These are phyloP conservation scores for Neosilurus mollespiculum DNA, from an alignment of 2,797 vertebrate species.

Conservation along the genomic window DNA sequence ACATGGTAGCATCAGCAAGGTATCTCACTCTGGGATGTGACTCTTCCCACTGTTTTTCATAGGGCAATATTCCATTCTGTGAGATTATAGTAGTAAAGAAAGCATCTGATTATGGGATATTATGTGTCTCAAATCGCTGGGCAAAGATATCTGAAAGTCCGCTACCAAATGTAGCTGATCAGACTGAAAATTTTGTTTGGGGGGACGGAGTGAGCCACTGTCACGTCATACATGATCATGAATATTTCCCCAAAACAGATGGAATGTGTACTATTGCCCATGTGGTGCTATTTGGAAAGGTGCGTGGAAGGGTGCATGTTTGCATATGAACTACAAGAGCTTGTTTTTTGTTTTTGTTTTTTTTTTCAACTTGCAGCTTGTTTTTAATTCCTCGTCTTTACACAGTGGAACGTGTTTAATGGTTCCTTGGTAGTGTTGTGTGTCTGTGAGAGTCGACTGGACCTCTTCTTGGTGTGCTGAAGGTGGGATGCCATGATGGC, in stretches of 20 bases:
- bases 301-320: background rate
- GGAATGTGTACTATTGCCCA: background rate
- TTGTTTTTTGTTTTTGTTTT: background rate
- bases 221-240: background rate
- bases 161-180: background rate
- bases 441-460: background rate
- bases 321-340: background rate
- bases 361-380: background rate
- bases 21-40: background rate
- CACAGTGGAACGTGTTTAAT: background rate
- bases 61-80: background rate
- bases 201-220: background rate
- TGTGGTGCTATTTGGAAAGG: background rate
- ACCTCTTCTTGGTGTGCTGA: background rate
- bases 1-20: background rate
- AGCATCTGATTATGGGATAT: background rate
- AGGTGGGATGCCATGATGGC: background rate
- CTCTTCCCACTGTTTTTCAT: background rate
- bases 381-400: background rate
- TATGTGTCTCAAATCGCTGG: background rate
- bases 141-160: background rate
- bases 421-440: background rate
- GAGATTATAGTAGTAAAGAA: background rate
- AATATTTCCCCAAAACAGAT: background rate
- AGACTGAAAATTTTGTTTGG: background rate